phyloP scores from a whole-genome alignment of 1,140 invertebrate genomes.

The Formica selysi region DNA sequence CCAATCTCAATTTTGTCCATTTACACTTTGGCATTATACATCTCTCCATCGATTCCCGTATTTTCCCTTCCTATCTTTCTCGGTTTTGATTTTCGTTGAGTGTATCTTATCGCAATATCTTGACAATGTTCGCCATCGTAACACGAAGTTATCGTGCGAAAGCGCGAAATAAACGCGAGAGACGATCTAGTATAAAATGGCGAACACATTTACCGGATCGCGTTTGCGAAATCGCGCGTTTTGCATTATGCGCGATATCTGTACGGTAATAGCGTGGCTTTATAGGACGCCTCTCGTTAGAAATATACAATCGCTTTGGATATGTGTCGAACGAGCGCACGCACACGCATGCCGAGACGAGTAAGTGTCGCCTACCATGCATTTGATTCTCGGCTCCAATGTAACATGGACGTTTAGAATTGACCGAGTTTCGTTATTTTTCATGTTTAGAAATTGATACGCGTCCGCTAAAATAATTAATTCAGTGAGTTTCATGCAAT shows the following conservation, averaged over 20 bases:
- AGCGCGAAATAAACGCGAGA: not conserved
- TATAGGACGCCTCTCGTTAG: constrained; percentile 1
- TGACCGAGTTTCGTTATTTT: not conserved
- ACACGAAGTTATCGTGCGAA: not conserved
- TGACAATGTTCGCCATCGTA: not conserved
- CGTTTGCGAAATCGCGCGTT: not conserved
- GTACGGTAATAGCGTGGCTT: not conserved
- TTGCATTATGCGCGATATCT: not conserved
- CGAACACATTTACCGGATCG: not conserved
- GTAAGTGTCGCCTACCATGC: constrained; percentile 16
- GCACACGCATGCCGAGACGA: constrained; percentile 8
- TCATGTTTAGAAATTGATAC: no score
- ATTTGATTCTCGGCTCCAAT: not conserved
- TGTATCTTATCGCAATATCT: not conserved
- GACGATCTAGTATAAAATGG: constrained; percentile 15
- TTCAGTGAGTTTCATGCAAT: not conserved
- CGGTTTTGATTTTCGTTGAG: not conserved
- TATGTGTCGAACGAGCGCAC: constrained; percentile 45
- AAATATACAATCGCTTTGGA: constrained; percentile 49
- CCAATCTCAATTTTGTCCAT: no score
- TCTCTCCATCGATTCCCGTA: not conserved
- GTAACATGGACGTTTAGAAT: not conserved
- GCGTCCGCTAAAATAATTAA: no score
- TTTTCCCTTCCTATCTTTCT: not conserved
- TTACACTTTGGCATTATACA: no score